A percentile compares a stretch with the other conserved stretches of the same genome.
Conservation (phyloP, 2,113 vertebrate species). For the Amphilophus citrinellus region DNA sequence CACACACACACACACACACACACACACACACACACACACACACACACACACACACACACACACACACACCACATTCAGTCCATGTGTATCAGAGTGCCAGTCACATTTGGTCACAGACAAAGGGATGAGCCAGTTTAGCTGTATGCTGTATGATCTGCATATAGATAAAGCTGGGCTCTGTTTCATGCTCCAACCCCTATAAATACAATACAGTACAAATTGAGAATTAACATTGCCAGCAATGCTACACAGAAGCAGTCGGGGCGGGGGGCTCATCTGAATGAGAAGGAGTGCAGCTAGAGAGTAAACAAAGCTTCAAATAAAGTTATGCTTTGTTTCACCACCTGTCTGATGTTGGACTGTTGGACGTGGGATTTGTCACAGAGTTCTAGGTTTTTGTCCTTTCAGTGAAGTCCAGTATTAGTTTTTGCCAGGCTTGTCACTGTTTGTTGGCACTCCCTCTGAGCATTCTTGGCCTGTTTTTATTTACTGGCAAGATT, state of each 20-base stretch:
- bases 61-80: neutral
- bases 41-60: neutral
- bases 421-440: slow-evolving; percentile 38
- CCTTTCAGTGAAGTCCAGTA: neutral
- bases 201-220: slow-evolving; percentile 21
- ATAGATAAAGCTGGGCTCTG: slow-evolving; percentile 71
- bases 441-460: neutral
- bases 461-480: slow-evolving; percentile 29
- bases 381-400: neutral
- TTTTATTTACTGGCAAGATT: slow-evolving; percentile 33
- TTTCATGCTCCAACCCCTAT: slow-evolving; percentile 34
- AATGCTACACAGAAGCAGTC: slow-evolving; percentile 32
- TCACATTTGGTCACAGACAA: slow-evolving; percentile 76
- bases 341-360: neutral
- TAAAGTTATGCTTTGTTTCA: slow-evolving; percentile 3
- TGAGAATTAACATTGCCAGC: slow-evolving; percentile 36
- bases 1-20: neutral
- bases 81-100: slow-evolving; percentile 71
- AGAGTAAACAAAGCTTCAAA: slow-evolving; percentile 41
- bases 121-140: slow-evolving; percentile 68
- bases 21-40: neutral
- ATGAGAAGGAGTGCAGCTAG: slow-evolving; percentile 1
- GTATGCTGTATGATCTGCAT: slow-evolving; percentile 79
- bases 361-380: slow-evolving; percentile 29
- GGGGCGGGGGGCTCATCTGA: neutral